These are phyloP conservation scores for Pteronura brasiliensis DNA, from an alignment of 2,113 vertebrate species.

Conservation along the genomic window DNA sequence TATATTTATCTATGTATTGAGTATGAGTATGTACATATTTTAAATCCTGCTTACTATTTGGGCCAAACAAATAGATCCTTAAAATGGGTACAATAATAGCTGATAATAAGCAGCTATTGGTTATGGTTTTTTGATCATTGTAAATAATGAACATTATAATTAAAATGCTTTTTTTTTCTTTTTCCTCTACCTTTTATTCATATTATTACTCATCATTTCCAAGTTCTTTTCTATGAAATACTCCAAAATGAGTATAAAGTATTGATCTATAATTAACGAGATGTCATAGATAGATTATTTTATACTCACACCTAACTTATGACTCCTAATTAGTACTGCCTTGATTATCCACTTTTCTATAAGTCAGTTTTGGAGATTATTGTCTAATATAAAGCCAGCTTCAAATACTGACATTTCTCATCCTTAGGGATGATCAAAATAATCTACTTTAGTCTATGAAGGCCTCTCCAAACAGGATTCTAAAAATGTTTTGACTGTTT, in stretches of 20 bases:
- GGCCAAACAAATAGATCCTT: neutral
- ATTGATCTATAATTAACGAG: neutral
- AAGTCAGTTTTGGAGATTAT: neutral
- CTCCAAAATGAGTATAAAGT: neutral
- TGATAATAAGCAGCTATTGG: neutral
- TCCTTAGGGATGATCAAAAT: neutral
- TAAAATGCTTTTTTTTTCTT: neutral
- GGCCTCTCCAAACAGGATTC: neutral
- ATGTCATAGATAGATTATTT: neutral
- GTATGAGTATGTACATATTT: neutral
- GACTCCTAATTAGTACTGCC: neutral
- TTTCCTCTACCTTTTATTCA: neutral
- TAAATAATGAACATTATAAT: conserved; percentile 12
- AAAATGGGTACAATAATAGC: neutral
- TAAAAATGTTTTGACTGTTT: neutral
- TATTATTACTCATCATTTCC: neutral
- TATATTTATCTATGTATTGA: neutral
- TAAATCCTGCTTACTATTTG: conserved; percentile 16
- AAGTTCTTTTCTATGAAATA: neutral
- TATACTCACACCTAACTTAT: neutral
- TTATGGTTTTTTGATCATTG: neutral
- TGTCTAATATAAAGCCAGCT: neutral
- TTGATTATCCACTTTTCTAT: neutral
- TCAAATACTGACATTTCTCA: neutral
- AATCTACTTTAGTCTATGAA: neutral